Conservation (phyloP, 1,140 invertebrate genomes). For the Centruroides vittatus region DNA sequence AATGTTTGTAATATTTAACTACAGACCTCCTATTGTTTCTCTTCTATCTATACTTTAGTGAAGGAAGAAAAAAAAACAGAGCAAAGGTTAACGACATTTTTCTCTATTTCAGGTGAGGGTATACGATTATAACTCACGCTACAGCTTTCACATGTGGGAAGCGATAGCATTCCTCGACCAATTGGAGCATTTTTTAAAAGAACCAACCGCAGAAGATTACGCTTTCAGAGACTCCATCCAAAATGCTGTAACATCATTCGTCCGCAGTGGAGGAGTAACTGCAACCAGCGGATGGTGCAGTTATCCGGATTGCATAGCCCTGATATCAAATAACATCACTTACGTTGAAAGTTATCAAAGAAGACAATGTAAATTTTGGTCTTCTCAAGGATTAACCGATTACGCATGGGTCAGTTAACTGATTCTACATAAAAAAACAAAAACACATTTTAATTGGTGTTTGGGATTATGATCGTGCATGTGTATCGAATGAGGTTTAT, state of each 20-base stretch:
- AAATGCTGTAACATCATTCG: conserved; percentile 11
- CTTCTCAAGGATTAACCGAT: conserved; percentile 5
- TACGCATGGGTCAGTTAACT: conserved; percentile 16
- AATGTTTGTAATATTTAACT: too few species aligned
- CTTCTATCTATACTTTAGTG: too few species aligned
- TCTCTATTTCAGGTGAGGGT: conserved; percentile 10
- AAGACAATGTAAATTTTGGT: conserved; percentile 15
- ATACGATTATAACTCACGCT: conserved; percentile 14
- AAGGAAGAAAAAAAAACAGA: too few species aligned
- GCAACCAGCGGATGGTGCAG: conserved; percentile 5
- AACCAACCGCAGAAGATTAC: conserved; percentile 10
- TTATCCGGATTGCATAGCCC: neutral
- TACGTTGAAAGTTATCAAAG: conserved; percentile 2
- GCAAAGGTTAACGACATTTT: neutral
- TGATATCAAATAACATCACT: conserved; percentile 4
- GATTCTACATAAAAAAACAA: too few species aligned
- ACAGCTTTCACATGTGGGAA: conserved; percentile 18
- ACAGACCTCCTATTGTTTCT: too few species aligned
- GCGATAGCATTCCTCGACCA: conserved; percentile 17
- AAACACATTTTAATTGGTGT: too few species aligned
- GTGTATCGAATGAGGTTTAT: too few species aligned
- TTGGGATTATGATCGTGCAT: too few species aligned
- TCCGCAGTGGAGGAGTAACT: conserved; percentile 5
- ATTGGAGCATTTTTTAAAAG: conserved; percentile 8
- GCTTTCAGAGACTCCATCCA: conserved; percentile 11